A percentile compares a stretch with the other conserved stretches of the same genome.
These are phyloP conservation scores for Scrobipalpa atriplicella DNA, from an alignment of 2,888 invertebrate genomes.

Conservation along the genomic window DNA sequence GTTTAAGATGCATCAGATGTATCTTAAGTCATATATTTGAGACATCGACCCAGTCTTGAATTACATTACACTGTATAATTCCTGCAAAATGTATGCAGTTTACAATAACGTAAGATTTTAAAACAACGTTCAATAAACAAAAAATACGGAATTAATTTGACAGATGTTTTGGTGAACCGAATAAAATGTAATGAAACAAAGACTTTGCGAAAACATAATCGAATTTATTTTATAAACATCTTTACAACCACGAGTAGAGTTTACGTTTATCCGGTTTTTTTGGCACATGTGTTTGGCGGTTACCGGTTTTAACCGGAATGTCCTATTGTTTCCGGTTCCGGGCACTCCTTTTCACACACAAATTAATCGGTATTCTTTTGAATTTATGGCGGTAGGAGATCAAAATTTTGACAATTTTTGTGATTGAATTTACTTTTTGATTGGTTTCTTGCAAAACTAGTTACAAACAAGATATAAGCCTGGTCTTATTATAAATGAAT, in stretches of 20 bases:
- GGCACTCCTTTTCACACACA: neutral
- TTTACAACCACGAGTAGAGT: constrained; percentile 41
- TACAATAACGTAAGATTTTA: neutral
- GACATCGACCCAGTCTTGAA: neutral
- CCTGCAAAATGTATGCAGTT: neutral
- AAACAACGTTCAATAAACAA: constrained; percentile 2
- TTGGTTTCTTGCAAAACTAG: neutral
- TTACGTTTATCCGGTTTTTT: constrained; percentile 58
- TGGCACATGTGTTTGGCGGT: constrained; percentile 44
- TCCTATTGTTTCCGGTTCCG: constrained; percentile 3
- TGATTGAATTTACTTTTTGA: neutral
- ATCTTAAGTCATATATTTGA: too few species aligned
- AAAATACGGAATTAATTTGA: constrained; percentile 17
- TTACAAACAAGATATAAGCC: neutral
- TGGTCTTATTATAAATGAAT: too few species aligned
- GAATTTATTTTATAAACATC: constrained; percentile 35
- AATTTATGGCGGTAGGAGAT: constrained; percentile 10
- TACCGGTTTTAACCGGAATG: constrained; percentile 1
- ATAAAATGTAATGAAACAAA: constrained; percentile 31
- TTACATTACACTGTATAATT: neutral
- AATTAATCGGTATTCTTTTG: neutral
- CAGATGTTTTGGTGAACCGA: constrained; percentile 14
- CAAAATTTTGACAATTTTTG: neutral
- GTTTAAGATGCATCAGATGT: too few species aligned
- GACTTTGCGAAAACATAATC: constrained; percentile 30